Percentiles rank a stretch among this genome's conserved stretches.
phyloP scores from a whole-genome alignment of 1,140 invertebrate species.

The Drosophila punjabiensis region DNA sequence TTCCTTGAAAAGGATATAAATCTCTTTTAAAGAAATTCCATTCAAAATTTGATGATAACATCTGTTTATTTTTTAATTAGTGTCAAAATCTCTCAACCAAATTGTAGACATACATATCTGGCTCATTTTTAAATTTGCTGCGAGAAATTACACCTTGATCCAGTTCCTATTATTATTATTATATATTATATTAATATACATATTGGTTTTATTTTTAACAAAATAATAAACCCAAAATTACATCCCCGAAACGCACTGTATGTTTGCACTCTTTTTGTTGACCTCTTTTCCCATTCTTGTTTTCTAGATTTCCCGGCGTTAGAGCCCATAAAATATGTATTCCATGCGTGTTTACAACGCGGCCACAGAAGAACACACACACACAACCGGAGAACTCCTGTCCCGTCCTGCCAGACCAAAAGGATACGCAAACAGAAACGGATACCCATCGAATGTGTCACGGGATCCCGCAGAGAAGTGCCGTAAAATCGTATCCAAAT shows the following conservation, averaged over 20 bases:
- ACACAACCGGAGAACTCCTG: neutral
- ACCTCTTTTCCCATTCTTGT: slow-evolving; percentile 33
- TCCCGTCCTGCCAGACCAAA: neutral
- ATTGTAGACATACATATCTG: too few relatives aligned
- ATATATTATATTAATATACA: too few relatives aligned
- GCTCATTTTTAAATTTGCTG: too few relatives aligned
- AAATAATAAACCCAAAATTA: neutral
- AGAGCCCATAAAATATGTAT: slow-evolving; percentile 72
- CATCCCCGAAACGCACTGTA: slow-evolving; percentile 15
- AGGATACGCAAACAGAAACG: slow-evolving; percentile 45
- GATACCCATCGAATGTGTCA: slow-evolving; percentile 40
- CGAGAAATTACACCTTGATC: neutral
- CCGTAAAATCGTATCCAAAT: slow-evolving; percentile 64
- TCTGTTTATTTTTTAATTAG: too few relatives aligned
- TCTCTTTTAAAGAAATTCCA: neutral
- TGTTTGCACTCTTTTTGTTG: slow-evolving; percentile 25
- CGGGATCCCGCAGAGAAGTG: slow-evolving; percentile 17
- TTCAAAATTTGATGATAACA: too few relatives aligned
- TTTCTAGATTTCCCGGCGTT: slow-evolving; percentile 47
- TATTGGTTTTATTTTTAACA: neutral
- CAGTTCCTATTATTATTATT: too few relatives aligned
- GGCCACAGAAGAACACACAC: slow-evolving; percentile 20
- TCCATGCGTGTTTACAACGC: slow-evolving; percentile 63
- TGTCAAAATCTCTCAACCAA: too few relatives aligned
- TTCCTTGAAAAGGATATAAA: neutral